Percentiles rank a stretch among this genome's conserved stretches.
Conservation (phyloP, 2,113 vertebrate species). For the Halcyon senegalensis region DNA sequence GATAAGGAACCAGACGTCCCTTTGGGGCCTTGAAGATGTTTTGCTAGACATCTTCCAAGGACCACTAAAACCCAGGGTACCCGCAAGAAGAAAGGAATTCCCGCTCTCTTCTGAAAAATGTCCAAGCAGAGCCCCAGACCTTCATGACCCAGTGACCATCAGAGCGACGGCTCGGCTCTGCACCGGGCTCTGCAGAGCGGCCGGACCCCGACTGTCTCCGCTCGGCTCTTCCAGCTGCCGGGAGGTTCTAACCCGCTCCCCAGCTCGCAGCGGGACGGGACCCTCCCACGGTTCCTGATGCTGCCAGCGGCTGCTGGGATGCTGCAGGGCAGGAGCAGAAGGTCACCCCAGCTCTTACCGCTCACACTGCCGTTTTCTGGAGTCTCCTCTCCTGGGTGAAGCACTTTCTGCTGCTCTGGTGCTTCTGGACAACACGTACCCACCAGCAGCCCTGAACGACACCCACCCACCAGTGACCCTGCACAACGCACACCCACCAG, state of each 20-base stretch:
- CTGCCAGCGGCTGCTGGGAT: not conserved
- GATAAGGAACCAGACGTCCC: not conserved
- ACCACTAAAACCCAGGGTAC: not conserved
- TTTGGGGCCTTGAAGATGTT: not conserved
- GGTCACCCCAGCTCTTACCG: not conserved
- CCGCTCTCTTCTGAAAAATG: not conserved
- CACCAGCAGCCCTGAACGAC: not conserved
- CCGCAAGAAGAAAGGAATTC: not conserved
- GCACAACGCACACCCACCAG: no score
- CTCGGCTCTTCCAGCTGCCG: not conserved
- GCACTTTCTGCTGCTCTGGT: not conserved
- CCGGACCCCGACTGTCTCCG: not conserved
- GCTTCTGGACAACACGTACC: not conserved
- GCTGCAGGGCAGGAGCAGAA: not conserved
- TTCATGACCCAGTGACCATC: not conserved
- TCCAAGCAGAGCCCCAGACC: no score
- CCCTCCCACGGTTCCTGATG: accelerated
- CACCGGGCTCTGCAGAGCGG: not conserved
- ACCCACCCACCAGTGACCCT: no score
- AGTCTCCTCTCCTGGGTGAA: not conserved
- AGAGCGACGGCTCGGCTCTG: not conserved
- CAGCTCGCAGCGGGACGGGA: not conserved
- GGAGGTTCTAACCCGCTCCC: not conserved
- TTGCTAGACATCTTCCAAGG: not conserved
- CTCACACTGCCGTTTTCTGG: not conserved